Base-by-base conservation (phyloP, 2,113 vertebrate genomes). In the Hippocampus guttulatus region DNA sequence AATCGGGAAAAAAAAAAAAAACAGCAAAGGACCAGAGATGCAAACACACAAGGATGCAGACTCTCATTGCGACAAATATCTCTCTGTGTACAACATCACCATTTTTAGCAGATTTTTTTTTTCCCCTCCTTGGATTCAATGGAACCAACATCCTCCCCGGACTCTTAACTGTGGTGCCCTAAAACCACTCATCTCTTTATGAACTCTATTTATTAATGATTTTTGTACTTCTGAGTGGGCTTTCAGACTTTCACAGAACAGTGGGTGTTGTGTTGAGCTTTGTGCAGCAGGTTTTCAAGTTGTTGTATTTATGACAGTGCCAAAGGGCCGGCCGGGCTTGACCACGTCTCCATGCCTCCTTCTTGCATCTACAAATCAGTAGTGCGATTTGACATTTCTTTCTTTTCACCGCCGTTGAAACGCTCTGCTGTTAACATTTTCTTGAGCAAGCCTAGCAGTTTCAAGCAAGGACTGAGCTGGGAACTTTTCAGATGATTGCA, bases 241-340 rank as follows among this genome's bases (percentile, higher is more conserved):
- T 88, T 86, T 76, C 76, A 78, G 81, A 82, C 78, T 84, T 85
- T 75, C 58, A 30, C 70, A 79, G 68, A 75, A 43, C 67, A 54
- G 80, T 66, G 75, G 81, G 75, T 68, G 76, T 81, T 81, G 75
- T 57, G 74, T 69, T 75, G 81, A 87, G 74, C 66, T 75, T 70
- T 66, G 74, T 83, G 76, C 81, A 79, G 87, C 84, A 81, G 75
- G 71, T 70, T 41, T 86, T 79, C 78, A 79, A 71, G 69, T 38
- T 69, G 70, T 81, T 85, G 82, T 88, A 87, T 86, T 89, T 89
- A 87, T 88, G 83, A 91, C 83, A 76, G 92, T 91, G 91, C 88
- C 86, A 89, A 91, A 89, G 88, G 25, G 25, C 25, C 25, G 87
- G 80, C 64, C 84, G 85, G 73, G 74, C 84, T 84, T 83, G 76